Base-by-base conservation (phyloP, 2,113 vertebrate genomes). In the Cryptomyrus ogoouensis region DNA sequence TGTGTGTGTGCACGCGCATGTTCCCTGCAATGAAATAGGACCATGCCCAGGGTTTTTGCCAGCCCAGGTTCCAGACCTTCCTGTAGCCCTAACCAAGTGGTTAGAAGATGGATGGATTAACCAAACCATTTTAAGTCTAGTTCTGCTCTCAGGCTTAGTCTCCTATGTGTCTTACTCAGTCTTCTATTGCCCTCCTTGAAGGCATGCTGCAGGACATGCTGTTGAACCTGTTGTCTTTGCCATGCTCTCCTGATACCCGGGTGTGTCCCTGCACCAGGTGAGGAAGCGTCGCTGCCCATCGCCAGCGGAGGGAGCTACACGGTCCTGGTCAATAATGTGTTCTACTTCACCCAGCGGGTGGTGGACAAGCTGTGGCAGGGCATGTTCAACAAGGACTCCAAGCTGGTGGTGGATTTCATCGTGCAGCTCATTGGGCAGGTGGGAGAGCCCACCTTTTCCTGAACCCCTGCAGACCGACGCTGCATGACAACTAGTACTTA, bases 301-400 rank as follows among this genome's bases (percentile, higher is more conserved):
- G 98, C 98, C 0, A 97, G 96, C 42, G 98, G 98, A 52, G 98
- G 98, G 92, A 99, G 97, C 91, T 99, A 99, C 93, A 97, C 99
- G 93, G 96, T 98, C 47, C 95, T 99, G 96, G 98, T 99, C 93
- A 98, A 98, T 96, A 99, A 99, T 2, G 98, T 99, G 83, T 99
- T 99, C 95, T 99, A 99, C 95, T 99, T 99, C 94, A 98, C 97
- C 12, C 98, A 99, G 92, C 96, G 98, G 56, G 97, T 99, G 92
- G 98, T 99, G 94, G 98, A 99, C 95, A 99, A 99, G 93, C 97
- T 99, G 92, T 99, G 98, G 98, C 98, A 99, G 96, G 98, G 98
- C 91, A 99, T 99, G 98, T 99, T 99, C 96, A 99, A 98, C 96
- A 99, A 98, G 95, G 98, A 99, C 93, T 99, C 98, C 94, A 99